Conservation (phyloP, 2,797 vertebrate genomes). For the Spheniscus humboldti region DNA sequence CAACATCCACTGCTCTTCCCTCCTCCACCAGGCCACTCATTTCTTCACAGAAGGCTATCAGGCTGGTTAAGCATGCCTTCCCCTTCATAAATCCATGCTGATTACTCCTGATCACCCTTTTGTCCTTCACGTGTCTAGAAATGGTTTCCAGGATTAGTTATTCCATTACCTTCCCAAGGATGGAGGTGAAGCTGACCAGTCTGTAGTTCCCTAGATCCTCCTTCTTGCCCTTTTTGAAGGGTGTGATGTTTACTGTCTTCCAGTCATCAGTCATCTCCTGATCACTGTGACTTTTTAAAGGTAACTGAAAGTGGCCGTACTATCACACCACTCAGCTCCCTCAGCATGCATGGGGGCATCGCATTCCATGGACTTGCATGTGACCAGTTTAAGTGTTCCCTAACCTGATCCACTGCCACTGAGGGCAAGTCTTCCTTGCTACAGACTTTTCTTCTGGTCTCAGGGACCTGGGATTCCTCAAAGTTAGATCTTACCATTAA, state of each 20-base stretch:
- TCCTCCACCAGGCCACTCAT: neutral
- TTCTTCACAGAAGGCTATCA: neutral
- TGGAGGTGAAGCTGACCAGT: neutral
- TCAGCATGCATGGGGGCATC: neutral
- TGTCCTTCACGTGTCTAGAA: neutral
- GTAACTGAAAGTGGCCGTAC: neutral
- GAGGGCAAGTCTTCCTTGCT: neutral
- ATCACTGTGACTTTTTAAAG: neutral
- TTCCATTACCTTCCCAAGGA: neutral
- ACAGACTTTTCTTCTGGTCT: neutral
- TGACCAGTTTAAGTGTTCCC: neutral
- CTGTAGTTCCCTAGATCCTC: neutral
- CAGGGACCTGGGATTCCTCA: neutral
- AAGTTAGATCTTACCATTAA: neutral
- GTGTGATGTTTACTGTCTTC: neutral
- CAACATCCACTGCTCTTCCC: neutral
- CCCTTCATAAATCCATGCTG: neutral
- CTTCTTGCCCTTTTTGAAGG: neutral
- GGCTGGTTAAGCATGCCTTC: neutral
- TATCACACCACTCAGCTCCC: neutral
- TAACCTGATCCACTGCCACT: neutral
- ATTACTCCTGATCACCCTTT: neutral
- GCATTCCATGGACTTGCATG: accelerated
- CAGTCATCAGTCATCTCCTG: neutral
- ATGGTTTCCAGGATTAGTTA: neutral